Base-by-base conservation (phyloP, 2,888 invertebrate genomes). In the Arrhopalites spinosus region DNA sequence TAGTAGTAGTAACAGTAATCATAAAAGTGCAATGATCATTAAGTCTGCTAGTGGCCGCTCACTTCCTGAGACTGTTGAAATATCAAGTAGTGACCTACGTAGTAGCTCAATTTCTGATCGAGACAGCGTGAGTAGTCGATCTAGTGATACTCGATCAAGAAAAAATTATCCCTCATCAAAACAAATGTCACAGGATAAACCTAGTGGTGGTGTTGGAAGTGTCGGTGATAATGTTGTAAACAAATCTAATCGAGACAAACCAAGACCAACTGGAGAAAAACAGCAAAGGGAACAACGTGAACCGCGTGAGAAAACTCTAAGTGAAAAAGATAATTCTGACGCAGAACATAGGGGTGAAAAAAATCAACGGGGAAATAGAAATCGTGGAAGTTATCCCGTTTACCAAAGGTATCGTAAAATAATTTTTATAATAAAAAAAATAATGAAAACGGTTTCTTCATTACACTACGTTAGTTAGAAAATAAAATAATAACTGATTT, bases 371-470 rank as follows among this genome's bases (percentile, higher is more conserved):
- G 69, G 73, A 20, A 75, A 72, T 75, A 53, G 78, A 29, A 79
- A 79, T n/a, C 61, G 80, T 66, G 75, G 76, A 15, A 80, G 79
- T 13, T 79, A 77, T 67, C 79, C 78, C 23, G 78, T 80, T 2
- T 81, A 81, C 66, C n/a, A 36, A n/a, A 63, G 56, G 76, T n/a
- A 72, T 76, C 36, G 63, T 17, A 45, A 63, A 20, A 50, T 67
- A 68, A 67, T 30, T 36, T 7, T 30, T n/a, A 36, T 45, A 64
- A 17, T 30, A 64, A 25, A 20, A 47, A n/a, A 47, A 47, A 13
- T 11, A 47, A 23, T 23, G n/a, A 29, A 25, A 25, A 25, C 25
- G 20, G 11, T 61, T 61, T 27, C n/a, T 53, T 13, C n/a, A 13
- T 53, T 53, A 15, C 25, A 8, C 20, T 59, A 20, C n/a, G 2